These are phyloP conservation scores for Tenebrio molitor DNA, from an alignment of 1,140 invertebrate species.

Conservation along the genomic window DNA sequence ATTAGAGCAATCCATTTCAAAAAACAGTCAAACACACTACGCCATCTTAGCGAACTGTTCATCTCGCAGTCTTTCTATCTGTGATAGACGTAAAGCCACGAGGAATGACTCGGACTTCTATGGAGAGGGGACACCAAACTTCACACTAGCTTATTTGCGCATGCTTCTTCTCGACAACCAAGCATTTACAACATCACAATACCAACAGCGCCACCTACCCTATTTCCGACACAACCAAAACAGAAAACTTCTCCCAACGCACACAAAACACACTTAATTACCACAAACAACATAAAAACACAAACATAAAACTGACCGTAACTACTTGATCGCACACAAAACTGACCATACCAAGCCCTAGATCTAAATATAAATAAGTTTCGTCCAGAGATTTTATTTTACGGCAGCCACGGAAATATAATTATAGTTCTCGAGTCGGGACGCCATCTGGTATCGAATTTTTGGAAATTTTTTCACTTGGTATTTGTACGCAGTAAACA, in stretches of 20 bases:
- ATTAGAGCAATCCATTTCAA: constrained; percentile 41
- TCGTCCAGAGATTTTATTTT: too few relatives aligned
- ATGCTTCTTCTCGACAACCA: neutral
- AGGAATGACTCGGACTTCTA: constrained; percentile 53
- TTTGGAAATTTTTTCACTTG: neutral
- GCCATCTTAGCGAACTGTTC: constrained; percentile 63
- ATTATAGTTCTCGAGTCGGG: constrained; percentile 3
- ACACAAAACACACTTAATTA: too few relatives aligned
- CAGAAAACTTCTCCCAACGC: constrained; percentile 1
- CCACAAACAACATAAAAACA: neutral
- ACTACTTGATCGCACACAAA: neutral
- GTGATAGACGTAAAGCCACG: constrained; percentile 59
- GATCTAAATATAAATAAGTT: too few relatives aligned
- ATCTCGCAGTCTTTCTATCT: constrained; percentile 58
- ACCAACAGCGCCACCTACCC: neutral
- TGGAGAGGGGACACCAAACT: constrained; percentile 40
- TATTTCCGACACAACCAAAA: neutral
- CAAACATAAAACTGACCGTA: neutral
- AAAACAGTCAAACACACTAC: constrained; percentile 59
- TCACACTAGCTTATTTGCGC: constrained; percentile 26
- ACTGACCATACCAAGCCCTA: too few relatives aligned
- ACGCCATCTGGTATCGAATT: neutral
- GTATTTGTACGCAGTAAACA: constrained; percentile 2
- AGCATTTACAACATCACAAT: neutral
- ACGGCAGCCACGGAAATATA: too few relatives aligned